Conservation (phyloP, 2,113 vertebrate species). For the Lagenorhynchus albirostris region DNA sequence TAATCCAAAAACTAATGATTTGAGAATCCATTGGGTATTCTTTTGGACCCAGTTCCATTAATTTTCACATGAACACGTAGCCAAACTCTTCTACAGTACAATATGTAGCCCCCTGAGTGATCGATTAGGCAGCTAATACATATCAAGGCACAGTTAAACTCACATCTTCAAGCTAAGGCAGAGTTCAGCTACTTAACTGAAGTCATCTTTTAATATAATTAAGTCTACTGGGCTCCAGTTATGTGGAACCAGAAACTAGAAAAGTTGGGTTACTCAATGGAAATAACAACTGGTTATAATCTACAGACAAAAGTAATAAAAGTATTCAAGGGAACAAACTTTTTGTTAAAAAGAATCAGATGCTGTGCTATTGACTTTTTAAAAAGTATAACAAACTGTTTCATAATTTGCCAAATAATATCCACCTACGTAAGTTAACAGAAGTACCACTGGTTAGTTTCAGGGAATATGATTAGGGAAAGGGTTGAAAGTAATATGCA, state of each 20-base stretch:
- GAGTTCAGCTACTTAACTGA: slow-evolving; percentile 38
- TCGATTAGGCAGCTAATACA: neutral
- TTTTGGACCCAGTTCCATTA: slow-evolving; percentile 41
- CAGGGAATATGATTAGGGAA: slow-evolving; percentile 50
- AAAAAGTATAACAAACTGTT: slow-evolving; percentile 75
- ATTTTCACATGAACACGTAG: slow-evolving; percentile 44
- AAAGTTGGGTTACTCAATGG: slow-evolving; percentile 52
- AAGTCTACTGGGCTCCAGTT: slow-evolving; percentile 2
- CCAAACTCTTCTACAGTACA: neutral
- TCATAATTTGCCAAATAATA: slow-evolving; percentile 78
- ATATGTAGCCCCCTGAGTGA: neutral
- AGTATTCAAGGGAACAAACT: slow-evolving; percentile 72
- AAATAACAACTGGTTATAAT: slow-evolving; percentile 73
- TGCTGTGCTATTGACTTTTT: slow-evolving; percentile 72
- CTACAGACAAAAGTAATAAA: slow-evolving; percentile 72
- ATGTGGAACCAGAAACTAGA: slow-evolving; percentile 23
- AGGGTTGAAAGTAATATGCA: slow-evolving; percentile 43
- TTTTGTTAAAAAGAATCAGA: slow-evolving; percentile 75
- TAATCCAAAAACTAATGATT: slow-evolving; percentile 63
- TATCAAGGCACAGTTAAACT: neutral
- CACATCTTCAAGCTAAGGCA: neutral
- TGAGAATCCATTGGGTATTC: slow-evolving; percentile 47
- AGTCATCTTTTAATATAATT: slow-evolving; percentile 52
- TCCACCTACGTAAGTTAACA: slow-evolving; percentile 79
- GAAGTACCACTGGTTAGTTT: slow-evolving; percentile 73